Base-by-base conservation (phyloP, 2,797 vertebrate species). In the Melanotaenia nigrans region DNA sequence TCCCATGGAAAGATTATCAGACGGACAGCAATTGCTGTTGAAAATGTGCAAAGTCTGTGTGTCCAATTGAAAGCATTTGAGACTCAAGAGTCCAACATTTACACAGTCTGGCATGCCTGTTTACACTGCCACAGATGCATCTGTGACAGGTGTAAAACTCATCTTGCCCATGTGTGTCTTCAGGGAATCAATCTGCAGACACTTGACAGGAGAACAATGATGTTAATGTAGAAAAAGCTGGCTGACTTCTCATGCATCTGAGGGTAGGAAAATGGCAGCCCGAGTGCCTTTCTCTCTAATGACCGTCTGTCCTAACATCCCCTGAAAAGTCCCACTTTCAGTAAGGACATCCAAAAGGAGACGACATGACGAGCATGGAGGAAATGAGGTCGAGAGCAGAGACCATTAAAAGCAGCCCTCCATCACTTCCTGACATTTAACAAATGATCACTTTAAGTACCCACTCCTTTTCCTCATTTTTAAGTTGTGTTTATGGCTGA, bases 1-100 rank as follows among this genome's bases (percentile, higher is more conserved):
- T 74, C 63, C 20, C 65, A 84, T 66, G 81, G 81, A 90, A 86
- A 71, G 66, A 49, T 80, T 82, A 67, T 82, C 60, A 69, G 55
- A 63, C 36, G 12, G 61, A 65, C 55, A 55, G 8, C 61, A 20
- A 20, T 59, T 71, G 63, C 73, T 73, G 12, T 40, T 65, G 45
- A 60, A 59, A 73, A 57, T 63, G 65, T 10, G 25, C 1, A 40
- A 75, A 40, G 28, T 33, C 25, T 56, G 33, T 25, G 30, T 71
- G 72, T 61, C 47, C n/a, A 28, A 66, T 60, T 66, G 61, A 73
- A 73, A 74, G 60, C 78, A 4, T 51, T 74, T 54, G 36, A 68
- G 60, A 47, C 18, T 45, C 24, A 0, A 0, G n/a, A 58, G 13
- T 77, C 51, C 71, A 75, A 81, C 68, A 59, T 72, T 71, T 60